phyloP scores from a whole-genome alignment of 2,888 invertebrate genomes.

The Lochmaea capreae region DNA sequence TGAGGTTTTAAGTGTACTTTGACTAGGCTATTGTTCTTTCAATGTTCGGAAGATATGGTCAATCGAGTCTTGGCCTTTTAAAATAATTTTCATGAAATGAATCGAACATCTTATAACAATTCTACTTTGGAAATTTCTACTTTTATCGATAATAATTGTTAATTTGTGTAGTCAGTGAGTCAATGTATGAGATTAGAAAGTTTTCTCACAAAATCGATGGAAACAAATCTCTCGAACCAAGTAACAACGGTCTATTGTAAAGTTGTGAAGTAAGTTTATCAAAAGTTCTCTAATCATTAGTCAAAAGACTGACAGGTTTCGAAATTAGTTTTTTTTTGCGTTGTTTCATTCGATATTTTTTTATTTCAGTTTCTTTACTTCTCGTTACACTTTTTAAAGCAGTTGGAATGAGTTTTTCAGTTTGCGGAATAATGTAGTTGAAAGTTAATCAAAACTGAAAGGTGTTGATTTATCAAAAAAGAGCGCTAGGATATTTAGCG shows the following conservation, averaged over 20 bases:
- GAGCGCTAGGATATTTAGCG: not conserved
- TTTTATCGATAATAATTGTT: not conserved
- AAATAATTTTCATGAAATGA: no score
- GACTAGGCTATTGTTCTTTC: no score
- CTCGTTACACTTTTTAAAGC: conserved; percentile 21
- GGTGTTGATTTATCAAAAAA: conserved; percentile 10
- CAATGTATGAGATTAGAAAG: conserved; percentile 27
- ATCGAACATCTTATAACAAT: no score
- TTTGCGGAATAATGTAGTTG: conserved; percentile 14
- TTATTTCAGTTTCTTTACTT: not conserved
- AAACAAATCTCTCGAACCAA: conserved; percentile 30
- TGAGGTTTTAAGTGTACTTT: no score
- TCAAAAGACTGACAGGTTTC: conserved; percentile 35
- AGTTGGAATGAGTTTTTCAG: conserved; percentile 27
- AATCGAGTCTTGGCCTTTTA: no score
- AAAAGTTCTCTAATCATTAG: conserved; percentile 36
- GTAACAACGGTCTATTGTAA: conserved; percentile 32
- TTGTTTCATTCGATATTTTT: conserved; percentile 22
- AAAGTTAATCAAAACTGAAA: conserved; percentile 19
- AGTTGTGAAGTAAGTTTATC: conserved; percentile 33
- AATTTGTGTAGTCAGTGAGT: not conserved
- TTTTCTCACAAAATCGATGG: conserved; percentile 27
- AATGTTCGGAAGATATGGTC: no score
- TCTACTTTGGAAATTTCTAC: no score
- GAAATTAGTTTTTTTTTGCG: conserved; percentile 34